phyloP scores from a whole-genome alignment of 2,113 vertebrate species.

The Spea multiplicata region DNA sequence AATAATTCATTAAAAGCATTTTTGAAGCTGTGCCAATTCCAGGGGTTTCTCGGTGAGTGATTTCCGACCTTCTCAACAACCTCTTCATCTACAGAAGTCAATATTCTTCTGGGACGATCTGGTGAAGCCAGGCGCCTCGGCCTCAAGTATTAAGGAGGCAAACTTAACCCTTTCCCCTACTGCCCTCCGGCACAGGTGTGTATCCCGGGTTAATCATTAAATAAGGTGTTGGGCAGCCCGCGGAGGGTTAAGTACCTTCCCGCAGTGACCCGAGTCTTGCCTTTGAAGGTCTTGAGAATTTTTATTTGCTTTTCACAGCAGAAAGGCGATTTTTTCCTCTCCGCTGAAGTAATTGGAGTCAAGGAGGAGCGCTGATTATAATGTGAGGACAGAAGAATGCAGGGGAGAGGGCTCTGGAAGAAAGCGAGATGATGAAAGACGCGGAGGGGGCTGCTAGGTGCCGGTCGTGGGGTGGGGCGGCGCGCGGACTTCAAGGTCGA shows the following conservation, averaged over 20 bases:
- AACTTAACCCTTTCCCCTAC: background rate
- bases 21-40: slow-evolving; percentile 3
- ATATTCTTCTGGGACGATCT: background rate
- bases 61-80: background rate
- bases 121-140: background rate
- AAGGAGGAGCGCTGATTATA: slow-evolving; percentile 16
- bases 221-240: no score
- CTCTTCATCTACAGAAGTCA: background rate
- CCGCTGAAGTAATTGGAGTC: background rate
- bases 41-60: background rate
- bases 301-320: slow-evolving; percentile 21
- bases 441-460: no score
- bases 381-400: background rate
- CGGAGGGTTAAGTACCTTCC: no score
- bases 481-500: slow-evolving; percentile 12
- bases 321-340: background rate
- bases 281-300: background rate
- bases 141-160: background rate
- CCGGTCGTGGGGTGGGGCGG: no score
- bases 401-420: background rate
- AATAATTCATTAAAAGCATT: slow-evolving; percentile 28
- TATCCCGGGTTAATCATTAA: no score
- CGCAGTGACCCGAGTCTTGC: background rate
- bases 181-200: no score
- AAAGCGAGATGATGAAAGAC: background rate